Evolutionary conservation across 2,797 vertebrate genomes (phyloP).

Genomic region (Phalanger gymnotis): DNA sequence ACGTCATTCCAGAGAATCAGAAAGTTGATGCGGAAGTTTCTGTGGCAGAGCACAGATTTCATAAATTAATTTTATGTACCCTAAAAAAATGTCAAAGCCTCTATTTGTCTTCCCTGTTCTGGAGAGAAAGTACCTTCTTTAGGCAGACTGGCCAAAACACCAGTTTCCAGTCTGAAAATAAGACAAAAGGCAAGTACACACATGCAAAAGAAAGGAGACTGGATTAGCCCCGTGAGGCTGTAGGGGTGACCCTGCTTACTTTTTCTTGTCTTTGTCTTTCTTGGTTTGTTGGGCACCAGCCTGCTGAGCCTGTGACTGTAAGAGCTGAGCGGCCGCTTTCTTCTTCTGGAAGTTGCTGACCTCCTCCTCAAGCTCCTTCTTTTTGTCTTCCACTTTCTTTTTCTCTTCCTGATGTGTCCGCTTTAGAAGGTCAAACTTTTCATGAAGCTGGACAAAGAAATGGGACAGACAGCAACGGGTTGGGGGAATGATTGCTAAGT

Average conservation of each 20-base stretch:
- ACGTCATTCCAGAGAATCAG: conserved; percentile 47
- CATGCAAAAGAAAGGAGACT: conserved; percentile 82
- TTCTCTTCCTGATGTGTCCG: conserved; percentile 90
- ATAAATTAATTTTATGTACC: conserved; percentile 60
- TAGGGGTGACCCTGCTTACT: conserved; percentile 85
- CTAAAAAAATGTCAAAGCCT: conserved; percentile 75
- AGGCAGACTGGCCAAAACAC: conserved; percentile 79
- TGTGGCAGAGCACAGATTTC: conserved; percentile 38
- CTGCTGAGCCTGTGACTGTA: conserved; percentile 89
- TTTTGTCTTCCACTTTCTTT: conserved; percentile 90
- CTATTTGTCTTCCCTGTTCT: conserved; percentile 73
- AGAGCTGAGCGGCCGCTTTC: conserved; percentile 87
- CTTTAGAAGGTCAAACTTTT: conserved; percentile 90
- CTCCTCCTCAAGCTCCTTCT: conserved; percentile 90
- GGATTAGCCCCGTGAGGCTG: conserved; percentile 69
- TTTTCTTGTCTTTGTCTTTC: conserved; percentile 93
- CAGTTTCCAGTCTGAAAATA: conserved; percentile 84
- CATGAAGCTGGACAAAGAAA: conserved; percentile 83
- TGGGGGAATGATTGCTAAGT: not conserved
- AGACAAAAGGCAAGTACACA: conserved; percentile 81
- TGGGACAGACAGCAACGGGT: not conserved
- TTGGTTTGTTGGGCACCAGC: conserved; percentile 89
- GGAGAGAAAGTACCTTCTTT: conserved; percentile 82
- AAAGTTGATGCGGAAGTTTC: conserved; percentile 57
- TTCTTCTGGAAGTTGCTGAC: conserved; percentile 89